Base-by-base conservation (phyloP, 2,888 invertebrate genomes). In the Lochmaea crataegi region DNA sequence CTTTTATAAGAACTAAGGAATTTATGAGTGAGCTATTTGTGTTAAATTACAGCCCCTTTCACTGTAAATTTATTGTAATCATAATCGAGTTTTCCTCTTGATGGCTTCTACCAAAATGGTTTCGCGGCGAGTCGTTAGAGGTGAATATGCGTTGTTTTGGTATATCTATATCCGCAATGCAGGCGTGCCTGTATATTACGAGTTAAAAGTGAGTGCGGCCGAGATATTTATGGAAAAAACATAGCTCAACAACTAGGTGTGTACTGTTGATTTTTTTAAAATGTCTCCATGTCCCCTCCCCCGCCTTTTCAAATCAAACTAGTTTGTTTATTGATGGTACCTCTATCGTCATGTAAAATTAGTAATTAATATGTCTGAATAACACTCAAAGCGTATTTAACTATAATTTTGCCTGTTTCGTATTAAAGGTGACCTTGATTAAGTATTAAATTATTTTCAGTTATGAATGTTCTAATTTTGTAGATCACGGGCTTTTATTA, bases 91-190 rank as follows among this genome's bases (percentile, higher is more conserved):
- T 82, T 81, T 71, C 74, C 75, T 79, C 82, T 84, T 84, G 85
- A 86, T 85, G 85, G 85, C 84, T 83, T 78, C 82, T 79, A 80
- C 83, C 84, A 87, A 87, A 86, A 87, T 87, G 86, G 87, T 86
- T 86, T 86, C 86, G 84, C 85, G 84, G 86, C 86, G 85, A 86
- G 85, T 86, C 86, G 86, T 85, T 84, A 84, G 85, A 84, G 82
- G 83, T 84, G 84, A 85, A 85, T 85, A 84, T 87, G 86, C 87
- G 86, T 86, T 86, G 86, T 85, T 85, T 85, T 84, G 84, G 85
- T 84, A 86, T 81, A 81, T 82, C 81, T 80, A 81, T 86, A 86
- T 86, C 86, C 84, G 86, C 87, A 87, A 87, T 87, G 87, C 87
- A 87, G 87, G 87, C 86, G 86, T 86, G 86, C 85, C 86, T 84